Evolutionary conservation across 2,797 vertebrate genomes (phyloP).

Genomic region (Muscicapa comitata): DNA sequence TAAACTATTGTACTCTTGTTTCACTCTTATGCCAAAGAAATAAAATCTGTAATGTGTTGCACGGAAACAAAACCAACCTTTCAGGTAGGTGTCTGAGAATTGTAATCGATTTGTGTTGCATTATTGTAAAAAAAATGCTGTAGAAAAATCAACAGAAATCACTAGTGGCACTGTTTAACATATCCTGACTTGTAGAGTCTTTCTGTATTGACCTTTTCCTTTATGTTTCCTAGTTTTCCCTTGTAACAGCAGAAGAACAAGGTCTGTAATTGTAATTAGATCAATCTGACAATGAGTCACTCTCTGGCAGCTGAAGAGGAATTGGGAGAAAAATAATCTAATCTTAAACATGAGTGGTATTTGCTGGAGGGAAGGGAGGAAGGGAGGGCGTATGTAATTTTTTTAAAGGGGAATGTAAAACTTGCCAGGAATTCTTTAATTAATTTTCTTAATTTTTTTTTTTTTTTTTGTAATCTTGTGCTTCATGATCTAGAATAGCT

Average conservation of each 20-base stretch:
- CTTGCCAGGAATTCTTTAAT: conserved; percentile 38
- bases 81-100: background rate
- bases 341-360: conserved; percentile 64
- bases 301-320: conserved; percentile 20
- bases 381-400: background rate
- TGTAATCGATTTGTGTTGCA: background rate
- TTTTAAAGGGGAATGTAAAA: conserved; percentile 41
- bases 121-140: background rate
- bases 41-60: background rate
- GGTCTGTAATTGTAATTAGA: conserved; percentile 48
- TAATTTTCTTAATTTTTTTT: background rate
- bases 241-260: conserved; percentile 34
- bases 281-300: conserved; percentile 54
- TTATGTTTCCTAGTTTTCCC: background rate
- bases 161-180: background rate
- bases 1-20: background rate
- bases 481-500: background rate
- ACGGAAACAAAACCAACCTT: background rate
- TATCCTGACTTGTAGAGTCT: background rate
- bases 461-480: background rate
- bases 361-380: conserved; percentile 51
- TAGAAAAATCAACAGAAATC: background rate
- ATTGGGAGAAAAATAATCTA: conserved; percentile 51
- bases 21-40: background rate
- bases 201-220: conserved; percentile 36